Conservation (phyloP, 92 coral and sea anemone genomes). For the Zoanthus sansibaricus region DNA sequence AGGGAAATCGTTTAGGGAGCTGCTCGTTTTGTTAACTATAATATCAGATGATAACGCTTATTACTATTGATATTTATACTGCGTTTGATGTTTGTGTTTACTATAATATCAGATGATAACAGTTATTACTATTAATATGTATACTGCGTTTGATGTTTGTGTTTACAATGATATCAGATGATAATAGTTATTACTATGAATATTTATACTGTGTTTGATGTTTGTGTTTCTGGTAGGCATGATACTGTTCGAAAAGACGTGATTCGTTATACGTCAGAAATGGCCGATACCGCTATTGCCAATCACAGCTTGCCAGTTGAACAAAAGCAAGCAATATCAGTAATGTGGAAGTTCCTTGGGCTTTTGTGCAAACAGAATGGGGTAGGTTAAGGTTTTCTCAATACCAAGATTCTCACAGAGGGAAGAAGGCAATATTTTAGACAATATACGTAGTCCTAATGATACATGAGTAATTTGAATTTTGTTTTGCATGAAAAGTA, state of each 20-base stretch:
- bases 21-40: too few relatives aligned
- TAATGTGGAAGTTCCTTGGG: conserved; percentile 33
- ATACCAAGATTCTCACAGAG: neutral
- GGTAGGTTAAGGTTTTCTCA: conserved; percentile 3
- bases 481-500: too few relatives aligned
- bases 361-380: conserved; percentile 44
- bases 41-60: too few relatives aligned
- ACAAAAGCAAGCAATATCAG: conserved; percentile 14
- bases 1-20: too few relatives aligned
- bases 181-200: too few relatives aligned
- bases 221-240: neutral
- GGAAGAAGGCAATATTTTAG: neutral
- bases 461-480: neutral
- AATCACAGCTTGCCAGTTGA: neutral
- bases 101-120: too few relatives aligned
- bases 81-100: neutral
- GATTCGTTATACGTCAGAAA: conserved; percentile 40
- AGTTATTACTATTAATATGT: neutral
- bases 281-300: conserved; percentile 27
- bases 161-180: neutral
- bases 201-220: neutral
- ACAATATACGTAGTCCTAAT: neutral
- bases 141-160: neutral
- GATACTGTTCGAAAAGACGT: conserved; percentile 39
- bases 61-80: neutral